These are phyloP conservation scores for Agrochola lota DNA, from an alignment of 2,888 invertebrate genomes.

Conservation along the genomic window DNA sequence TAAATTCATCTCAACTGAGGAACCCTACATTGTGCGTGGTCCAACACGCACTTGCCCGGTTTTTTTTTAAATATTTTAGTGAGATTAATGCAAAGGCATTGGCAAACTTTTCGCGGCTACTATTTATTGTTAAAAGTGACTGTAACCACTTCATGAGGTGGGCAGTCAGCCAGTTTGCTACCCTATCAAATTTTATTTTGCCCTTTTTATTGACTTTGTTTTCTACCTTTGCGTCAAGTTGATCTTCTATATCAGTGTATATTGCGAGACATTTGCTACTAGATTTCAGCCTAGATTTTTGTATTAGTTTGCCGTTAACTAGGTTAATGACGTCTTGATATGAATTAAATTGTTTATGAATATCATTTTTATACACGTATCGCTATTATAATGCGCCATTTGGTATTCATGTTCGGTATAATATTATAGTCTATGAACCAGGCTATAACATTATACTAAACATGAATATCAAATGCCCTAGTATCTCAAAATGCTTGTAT, in stretches of 20 bases:
- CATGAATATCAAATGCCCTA: background rate
- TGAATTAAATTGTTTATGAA: slow-evolving; percentile 45
- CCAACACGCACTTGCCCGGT: too few relatives aligned
- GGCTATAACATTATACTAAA: background rate
- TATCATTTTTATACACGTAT: slow-evolving; percentile 21
- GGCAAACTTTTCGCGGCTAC: background rate
- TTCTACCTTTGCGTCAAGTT: background rate
- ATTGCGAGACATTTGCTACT: background rate
- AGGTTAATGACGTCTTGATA: slow-evolving; percentile 61
- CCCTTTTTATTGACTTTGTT: background rate
- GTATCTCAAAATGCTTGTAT: background rate
- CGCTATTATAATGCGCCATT: background rate
- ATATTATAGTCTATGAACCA: background rate
- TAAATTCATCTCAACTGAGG: too few relatives aligned
- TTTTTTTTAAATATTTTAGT: too few relatives aligned
- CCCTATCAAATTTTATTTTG: background rate
- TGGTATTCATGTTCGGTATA: background rate
- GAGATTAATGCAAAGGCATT: background rate
- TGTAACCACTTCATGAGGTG: background rate
- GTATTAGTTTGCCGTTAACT: slow-evolving; percentile 50
- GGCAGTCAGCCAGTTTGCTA: background rate
- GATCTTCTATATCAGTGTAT: slow-evolving; percentile 18
- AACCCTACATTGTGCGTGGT: too few relatives aligned
- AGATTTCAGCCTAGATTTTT: slow-evolving; percentile 61
- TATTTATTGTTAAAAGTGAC: background rate